These are phyloP conservation scores for Campoletis sonorensis DNA, from an alignment of 1,140 invertebrate genomes.

Conservation along the genomic window DNA sequence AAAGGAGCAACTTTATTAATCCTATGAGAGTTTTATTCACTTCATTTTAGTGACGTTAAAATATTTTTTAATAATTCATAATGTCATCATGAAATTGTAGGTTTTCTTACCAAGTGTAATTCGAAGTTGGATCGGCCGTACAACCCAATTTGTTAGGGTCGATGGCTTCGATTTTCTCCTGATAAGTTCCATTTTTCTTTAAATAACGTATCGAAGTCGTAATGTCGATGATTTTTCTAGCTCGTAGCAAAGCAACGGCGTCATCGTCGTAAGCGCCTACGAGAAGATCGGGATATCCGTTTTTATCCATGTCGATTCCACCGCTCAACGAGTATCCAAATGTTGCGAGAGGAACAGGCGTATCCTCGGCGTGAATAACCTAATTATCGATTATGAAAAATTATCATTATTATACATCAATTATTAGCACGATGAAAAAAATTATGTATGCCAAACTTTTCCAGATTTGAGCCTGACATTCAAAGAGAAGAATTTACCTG, in stretches of 20 bases:
- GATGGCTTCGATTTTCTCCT: slow-evolving; percentile 84
- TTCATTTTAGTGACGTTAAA: too few relatives aligned
- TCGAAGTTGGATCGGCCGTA: slow-evolving; percentile 79
- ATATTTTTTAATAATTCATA: too few relatives aligned
- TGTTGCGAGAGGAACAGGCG: slow-evolving; percentile 80
- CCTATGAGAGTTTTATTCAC: too few relatives aligned
- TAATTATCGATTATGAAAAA: slow-evolving; percentile 62
- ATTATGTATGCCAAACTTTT: not conserved
- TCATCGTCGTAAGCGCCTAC: slow-evolving; percentile 92
- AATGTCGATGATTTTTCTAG: slow-evolving; percentile 92
- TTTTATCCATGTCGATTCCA: slow-evolving; percentile 92
- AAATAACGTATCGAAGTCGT: slow-evolving; percentile 75
- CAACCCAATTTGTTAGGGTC: slow-evolving; percentile 88
- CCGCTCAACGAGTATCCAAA: slow-evolving; percentile 94
- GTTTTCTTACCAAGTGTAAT: slow-evolving; percentile 83
- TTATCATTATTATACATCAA: too few relatives aligned
- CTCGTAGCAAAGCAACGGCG: slow-evolving; percentile 83
- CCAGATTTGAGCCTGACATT: not conserved
- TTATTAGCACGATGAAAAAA: not conserved
- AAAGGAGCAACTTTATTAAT: too few relatives aligned
- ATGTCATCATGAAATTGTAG: too few relatives aligned
- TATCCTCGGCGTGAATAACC: slow-evolving; percentile 78
- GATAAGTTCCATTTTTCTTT: slow-evolving; percentile 63
- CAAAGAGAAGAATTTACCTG: slow-evolving; percentile 77
- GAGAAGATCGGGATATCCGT: slow-evolving; percentile 94